Evolutionary conservation across 2,113 vertebrate genomes (phyloP), one percentile per base, ranked within the genome.

Genomic region (Octodon degus): DNA sequence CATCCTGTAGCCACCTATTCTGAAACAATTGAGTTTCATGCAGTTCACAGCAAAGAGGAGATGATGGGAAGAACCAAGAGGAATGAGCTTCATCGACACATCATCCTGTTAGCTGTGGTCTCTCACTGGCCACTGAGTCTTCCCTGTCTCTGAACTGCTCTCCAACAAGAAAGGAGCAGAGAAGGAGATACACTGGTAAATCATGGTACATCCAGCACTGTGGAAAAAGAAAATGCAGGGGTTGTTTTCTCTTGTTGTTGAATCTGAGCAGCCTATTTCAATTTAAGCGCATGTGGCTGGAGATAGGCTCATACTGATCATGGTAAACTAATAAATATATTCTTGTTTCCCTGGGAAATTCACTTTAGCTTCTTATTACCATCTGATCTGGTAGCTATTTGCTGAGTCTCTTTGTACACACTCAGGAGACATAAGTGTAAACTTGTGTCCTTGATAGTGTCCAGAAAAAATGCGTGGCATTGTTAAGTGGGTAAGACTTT

Each of bases 311-410:
- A 10, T 76, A 2, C 24, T 87, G 63, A 80, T 72, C 40, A 68
- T 34, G 88, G 63, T 63, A 82, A 47, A 22, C 89, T 55, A 58
- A 90, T 77, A 87, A 92, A 84, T 77, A 22, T 14, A 14, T n/a
- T 93, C 37, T 90, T 92, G 24, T n/a, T 82, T 86, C 90, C 90
- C 80, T 20, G n/a, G 74, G 47, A 81, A 55, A 86, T 37, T 82
- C 63, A 14, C 40, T 89, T 63, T n/a, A 58, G 55, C 85, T 97
- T 95, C 50, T 40, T 76, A 2, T 87, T 65, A 84, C 27, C 65
- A 34, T 67, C 83, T 72, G 47, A 19, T 58, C 58, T 91, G 63
- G n/a, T 82, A 77, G 37, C 13, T 74, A 22, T 40, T 94, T 37
- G 62, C 1, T 95, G 68, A 86, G 82, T 77, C 34, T 88, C 34